Evolutionary conservation across 2,888 invertebrate genomes (phyloP), one percentile per base, ranked within the genome.

Genomic region (Drosophila neonasuta): DNA sequence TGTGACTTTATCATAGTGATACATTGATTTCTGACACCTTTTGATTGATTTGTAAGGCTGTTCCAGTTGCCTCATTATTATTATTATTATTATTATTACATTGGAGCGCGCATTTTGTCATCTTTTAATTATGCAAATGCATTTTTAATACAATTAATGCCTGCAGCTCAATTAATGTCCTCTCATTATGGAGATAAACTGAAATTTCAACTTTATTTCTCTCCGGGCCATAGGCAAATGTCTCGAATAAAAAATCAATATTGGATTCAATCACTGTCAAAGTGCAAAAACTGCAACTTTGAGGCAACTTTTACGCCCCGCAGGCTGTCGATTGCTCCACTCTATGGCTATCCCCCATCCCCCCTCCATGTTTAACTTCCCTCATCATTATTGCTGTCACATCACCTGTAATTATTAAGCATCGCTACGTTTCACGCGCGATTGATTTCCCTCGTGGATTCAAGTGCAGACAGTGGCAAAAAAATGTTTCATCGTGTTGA

Each of bases 401-500:
- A 45, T 61, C 79, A 71, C 62, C 80, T 75, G 80, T 71, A 74
- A 80, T 80, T 80, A 80, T 84, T 57, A 66, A 75, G 76, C 75
- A 54, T 75, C 76, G 66, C 48, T 69, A 62, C 55, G 45, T 63
- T 76, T 76, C 44, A 75, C 71, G 73, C 81, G 54, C 66, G 76
- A 79, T 80, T 80, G 80, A 80, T 80, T 80, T 79, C 71, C 68
- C 78, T 30, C 36, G 15, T 55, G 65, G 74, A 49, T 59, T 65
- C 56, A 49, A 24, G 32, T 17, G 55, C 60, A 63, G 64, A 63
- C 61, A 49, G 36, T 41, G 49, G 51, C 59, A 58, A 55, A 62
- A 62, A 62, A 57, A 60, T 58, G 49, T 49, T 68, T 73, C 60
- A 69, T 51, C n/a, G 36, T 52, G 52, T 13, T 29, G 29, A 29